A percentile compares a stretch with the other conserved stretches of the same genome.
These are phyloP conservation scores for Agriotes lineatus DNA, from an alignment of 2,888 invertebrate species.

Conservation along the genomic window DNA sequence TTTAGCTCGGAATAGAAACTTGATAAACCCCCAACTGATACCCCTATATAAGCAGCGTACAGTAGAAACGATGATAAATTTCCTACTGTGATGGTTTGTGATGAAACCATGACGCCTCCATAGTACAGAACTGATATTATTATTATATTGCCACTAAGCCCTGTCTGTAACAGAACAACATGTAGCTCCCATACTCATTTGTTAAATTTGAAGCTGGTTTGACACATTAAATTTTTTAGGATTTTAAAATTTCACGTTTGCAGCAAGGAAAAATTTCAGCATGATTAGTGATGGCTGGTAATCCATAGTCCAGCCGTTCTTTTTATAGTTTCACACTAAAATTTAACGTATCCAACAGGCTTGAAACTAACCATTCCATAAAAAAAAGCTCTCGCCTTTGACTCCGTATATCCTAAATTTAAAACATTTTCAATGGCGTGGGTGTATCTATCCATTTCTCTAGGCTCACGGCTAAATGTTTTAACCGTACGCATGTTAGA, in stretches of 20 bases:
- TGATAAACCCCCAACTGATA: slow-evolving; percentile 92
- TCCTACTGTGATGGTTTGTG: slow-evolving; percentile 83
- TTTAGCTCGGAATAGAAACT: slow-evolving; percentile 95
- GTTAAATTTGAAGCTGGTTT: too few species aligned
- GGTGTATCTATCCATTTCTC: slow-evolving; percentile 80
- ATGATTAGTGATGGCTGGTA: too few species aligned
- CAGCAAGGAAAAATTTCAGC: too few species aligned
- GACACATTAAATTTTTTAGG: too few species aligned
- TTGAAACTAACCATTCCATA: slow-evolving; percentile 83
- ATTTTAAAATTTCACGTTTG: too few species aligned
- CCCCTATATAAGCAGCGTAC: slow-evolving; percentile 94
- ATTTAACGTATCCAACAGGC: not conserved
- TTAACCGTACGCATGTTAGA: slow-evolving; percentile 94
- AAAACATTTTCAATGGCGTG: slow-evolving; percentile 79
- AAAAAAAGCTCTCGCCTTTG: slow-evolving; percentile 88
- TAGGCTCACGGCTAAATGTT: slow-evolving; percentile 88
- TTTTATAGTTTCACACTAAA: not conserved
- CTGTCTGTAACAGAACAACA: slow-evolving; percentile 58
- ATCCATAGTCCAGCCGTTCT: too few species aligned
- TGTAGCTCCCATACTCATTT: too few species aligned
- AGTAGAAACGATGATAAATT: slow-evolving; percentile 93
- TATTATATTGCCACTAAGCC: slow-evolving; percentile 90
- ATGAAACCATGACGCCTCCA: slow-evolving; percentile 90
- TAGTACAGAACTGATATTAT: slow-evolving; percentile 92
- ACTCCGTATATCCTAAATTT: slow-evolving; percentile 86